Evolutionary conservation across 2,113 vertebrate genomes (phyloP).

Genomic region (Tragelaphus scriptus): DNA sequence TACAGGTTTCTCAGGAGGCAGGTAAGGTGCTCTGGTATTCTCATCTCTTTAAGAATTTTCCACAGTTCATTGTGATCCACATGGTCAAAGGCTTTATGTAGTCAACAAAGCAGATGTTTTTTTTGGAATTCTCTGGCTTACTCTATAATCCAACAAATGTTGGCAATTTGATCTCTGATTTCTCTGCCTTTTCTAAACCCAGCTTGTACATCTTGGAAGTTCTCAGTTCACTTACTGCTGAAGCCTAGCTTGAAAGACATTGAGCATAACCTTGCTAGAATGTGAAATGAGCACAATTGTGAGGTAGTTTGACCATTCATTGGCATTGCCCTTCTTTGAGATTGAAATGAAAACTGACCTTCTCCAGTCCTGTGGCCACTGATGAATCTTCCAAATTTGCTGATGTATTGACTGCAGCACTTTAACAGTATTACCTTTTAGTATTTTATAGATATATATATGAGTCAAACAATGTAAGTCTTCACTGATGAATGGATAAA

Average conservation of each 20-base stretch:
- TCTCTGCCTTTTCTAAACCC: background rate
- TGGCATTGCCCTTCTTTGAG: too few species aligned
- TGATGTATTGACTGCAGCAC: too few species aligned
- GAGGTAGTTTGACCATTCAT: too few species aligned
- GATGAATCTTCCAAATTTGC: too few species aligned
- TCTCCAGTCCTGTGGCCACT: too few species aligned
- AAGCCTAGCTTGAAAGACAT: background rate
- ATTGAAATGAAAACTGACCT: too few species aligned
- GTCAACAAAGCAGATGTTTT: background rate
- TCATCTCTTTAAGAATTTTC: too few species aligned
- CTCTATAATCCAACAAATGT: background rate
- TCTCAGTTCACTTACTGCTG: background rate
- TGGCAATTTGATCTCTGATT: background rate
- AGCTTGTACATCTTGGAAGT: background rate
- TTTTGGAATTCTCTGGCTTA: background rate
- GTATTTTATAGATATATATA: background rate
- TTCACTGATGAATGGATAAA: background rate
- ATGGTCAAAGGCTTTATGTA: background rate
- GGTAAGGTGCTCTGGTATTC: too few species aligned
- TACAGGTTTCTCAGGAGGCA: too few species aligned
- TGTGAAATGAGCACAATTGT: background rate
- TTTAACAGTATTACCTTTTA: too few species aligned
- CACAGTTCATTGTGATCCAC: too few species aligned
- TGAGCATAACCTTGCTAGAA: background rate
- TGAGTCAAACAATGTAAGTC: background rate